Evolutionary conservation across 1,140 invertebrate genomes (phyloP).

Genomic region (Trichonephila clavata): DNA sequence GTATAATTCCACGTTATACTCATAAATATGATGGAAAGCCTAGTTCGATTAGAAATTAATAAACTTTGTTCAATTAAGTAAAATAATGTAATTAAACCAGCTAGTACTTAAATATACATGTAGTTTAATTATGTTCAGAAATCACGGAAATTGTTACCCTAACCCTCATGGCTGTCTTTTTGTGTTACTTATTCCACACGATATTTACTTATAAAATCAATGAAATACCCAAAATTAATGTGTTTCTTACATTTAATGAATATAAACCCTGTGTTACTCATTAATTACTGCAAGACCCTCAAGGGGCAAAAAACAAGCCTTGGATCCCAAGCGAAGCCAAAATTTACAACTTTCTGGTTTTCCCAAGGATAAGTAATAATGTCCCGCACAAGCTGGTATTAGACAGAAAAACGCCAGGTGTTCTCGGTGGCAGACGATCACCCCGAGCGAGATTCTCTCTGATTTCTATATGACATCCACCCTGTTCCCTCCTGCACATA

Average conservation of each 20-base stretch:
- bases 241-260: not conserved
- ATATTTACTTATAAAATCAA: not conserved
- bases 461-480: conserved; percentile 9
- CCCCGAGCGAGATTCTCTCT: not conserved
- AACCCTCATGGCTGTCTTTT: not conserved
- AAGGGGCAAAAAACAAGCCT: not conserved
- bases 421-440: not conserved
- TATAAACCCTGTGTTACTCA: not conserved
- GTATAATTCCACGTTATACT: too few species aligned
- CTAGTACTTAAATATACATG: too few species aligned
- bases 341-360: conserved; percentile 22
- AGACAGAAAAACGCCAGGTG: not conserved
- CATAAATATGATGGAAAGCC: too few species aligned
- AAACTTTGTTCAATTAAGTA: too few species aligned
- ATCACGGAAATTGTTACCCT: not conserved
- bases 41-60: too few species aligned
- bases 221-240: not conserved
- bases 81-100: too few species aligned
- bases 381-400: not conserved
- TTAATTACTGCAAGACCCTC: not conserved
- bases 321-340: not conserved
- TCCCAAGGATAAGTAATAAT: not conserved
- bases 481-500: not conserved
- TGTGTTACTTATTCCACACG: not conserved
- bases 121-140: too few species aligned